Evolutionary conservation across 2,888 invertebrate species (phyloP), one percentile per base, ranked within the genome.

Genomic region (Agrilus cyanescens): DNA sequence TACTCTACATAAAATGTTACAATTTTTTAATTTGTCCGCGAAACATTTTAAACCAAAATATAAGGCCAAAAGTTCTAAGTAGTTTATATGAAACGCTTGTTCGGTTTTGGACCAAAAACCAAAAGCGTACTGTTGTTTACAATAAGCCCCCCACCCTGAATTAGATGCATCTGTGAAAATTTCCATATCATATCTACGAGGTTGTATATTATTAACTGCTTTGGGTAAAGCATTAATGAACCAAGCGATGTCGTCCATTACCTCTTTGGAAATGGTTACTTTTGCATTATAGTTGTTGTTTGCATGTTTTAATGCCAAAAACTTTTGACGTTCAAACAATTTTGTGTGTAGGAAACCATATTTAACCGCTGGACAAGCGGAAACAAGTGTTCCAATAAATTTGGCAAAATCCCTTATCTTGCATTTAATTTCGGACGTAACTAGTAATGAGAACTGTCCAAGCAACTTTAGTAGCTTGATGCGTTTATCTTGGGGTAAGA

Each of bases 301-400:
- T 10, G 34, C 33, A 33, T 41, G 25, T 35, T 46, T 51, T 7
- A 55, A 33, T 30, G 40, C 51, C 15, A 37, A 29, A 38, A 41
- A 43, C 37, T 44, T 46, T 34, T 39, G 16, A 12, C 49, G 35
- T 43, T 45, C 43, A 37, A 48, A 40, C 12, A 44, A 8, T 44
- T 58, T 59, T 1, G 56, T 55, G n/a, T 57, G 53, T 10, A 57
- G 45, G 52, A 50, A 55, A 4, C 56, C 53, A 40, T 58, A 58
- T 38, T 55, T 51, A 12, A 57, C 47, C 2, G 54, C 58, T 12
- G 57, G 58, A 33, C 57, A 59, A 33, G 50, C 49, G 1, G 58
- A 47, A 4, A 49, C 45, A 32, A 59, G 43, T 15, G 36, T 32
- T 4, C 51, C 55, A 25, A 53, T 39, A 16, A 54, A 37, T 7